Percentiles rank a stretch among this genome's conserved stretches.
Evolutionary conservation across 2,113 vertebrate genomes (phyloP).

Genomic region (Poecilia latipinna): DNA sequence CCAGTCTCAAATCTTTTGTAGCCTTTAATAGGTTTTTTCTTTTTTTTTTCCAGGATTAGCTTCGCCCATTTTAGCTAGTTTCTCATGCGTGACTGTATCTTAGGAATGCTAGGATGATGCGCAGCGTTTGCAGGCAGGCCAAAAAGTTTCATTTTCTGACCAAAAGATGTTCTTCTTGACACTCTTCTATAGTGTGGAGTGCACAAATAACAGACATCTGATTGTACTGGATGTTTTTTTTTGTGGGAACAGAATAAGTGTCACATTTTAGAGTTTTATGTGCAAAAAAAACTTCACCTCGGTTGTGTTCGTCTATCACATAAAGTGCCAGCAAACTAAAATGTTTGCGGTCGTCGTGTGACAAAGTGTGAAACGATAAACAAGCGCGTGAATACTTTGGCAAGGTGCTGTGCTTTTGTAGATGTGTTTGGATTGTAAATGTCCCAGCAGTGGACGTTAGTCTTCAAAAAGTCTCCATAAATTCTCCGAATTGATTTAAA

Average conservation of each 20-base stretch:
- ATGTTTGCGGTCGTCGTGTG: background rate
- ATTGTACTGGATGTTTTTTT: background rate
- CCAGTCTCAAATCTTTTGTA: too few species aligned
- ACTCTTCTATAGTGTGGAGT: too few species aligned
- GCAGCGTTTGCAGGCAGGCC: background rate
- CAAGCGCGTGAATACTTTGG: background rate
- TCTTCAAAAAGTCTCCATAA: background rate
- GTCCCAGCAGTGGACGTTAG: conserved; percentile 14
- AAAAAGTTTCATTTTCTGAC: background rate
- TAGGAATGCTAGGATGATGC: too few species aligned
- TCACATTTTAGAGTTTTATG: background rate
- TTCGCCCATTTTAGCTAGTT: too few species aligned
- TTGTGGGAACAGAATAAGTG: background rate
- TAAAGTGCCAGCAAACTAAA: background rate
- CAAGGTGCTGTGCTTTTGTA: conserved; percentile 17
- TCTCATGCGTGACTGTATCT: too few species aligned
- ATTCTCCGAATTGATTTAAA: conserved; percentile 11
- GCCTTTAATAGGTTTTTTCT: too few species aligned
- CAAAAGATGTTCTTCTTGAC: too few species aligned
- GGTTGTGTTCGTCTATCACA: background rate
- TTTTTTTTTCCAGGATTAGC: too few species aligned
- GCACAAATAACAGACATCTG: too few species aligned
- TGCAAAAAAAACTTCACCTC: too few species aligned
- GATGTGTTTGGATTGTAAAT: conserved; percentile 10
- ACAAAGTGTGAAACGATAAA: background rate